Evolutionary conservation across 1,140 invertebrate genomes (phyloP).

Genomic region (Caerostris darwini): DNA sequence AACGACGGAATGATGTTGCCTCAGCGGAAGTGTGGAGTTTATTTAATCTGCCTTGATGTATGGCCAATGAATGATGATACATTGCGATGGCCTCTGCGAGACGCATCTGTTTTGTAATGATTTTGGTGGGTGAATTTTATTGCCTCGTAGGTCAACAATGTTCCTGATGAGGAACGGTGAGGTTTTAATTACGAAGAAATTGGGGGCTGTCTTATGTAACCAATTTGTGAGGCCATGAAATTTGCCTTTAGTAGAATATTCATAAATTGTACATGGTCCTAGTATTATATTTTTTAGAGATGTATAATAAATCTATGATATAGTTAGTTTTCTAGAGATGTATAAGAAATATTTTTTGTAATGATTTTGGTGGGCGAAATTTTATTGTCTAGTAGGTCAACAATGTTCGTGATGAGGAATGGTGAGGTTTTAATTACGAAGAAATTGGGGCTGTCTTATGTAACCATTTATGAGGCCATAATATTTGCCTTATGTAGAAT

Average conservation of each 20-base stretch:
- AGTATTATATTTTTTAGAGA: too few species aligned
- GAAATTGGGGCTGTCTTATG: too few species aligned
- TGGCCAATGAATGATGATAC: conserved; percentile 34
- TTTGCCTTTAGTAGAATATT: too few species aligned
- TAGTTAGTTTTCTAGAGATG: too few species aligned
- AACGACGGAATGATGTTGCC: not conserved
- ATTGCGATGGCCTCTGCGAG: not conserved
- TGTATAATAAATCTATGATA: too few species aligned
- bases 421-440: not conserved
- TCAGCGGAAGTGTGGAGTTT: conserved; percentile 15
- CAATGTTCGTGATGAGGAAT: not conserved
- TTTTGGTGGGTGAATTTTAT: conserved; percentile 31
- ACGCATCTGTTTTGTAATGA: conserved; percentile 34
- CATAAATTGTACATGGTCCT: too few species aligned
- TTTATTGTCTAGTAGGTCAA: conserved; percentile 3
- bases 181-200: not conserved
- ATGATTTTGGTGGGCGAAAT: conserved; percentile 25
- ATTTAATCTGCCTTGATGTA: conserved; percentile 26
- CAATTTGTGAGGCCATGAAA: too few species aligned
- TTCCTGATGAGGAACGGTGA: not conserved
- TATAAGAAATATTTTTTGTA: too few species aligned
- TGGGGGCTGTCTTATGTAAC: too few species aligned
- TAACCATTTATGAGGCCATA: too few species aligned
- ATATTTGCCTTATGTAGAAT: too few species aligned
- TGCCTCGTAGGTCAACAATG: not conserved